Evolutionary conservation across 2,797 vertebrate genomes (phyloP).

Genomic region (Dicrostonyx torquatus): DNA sequence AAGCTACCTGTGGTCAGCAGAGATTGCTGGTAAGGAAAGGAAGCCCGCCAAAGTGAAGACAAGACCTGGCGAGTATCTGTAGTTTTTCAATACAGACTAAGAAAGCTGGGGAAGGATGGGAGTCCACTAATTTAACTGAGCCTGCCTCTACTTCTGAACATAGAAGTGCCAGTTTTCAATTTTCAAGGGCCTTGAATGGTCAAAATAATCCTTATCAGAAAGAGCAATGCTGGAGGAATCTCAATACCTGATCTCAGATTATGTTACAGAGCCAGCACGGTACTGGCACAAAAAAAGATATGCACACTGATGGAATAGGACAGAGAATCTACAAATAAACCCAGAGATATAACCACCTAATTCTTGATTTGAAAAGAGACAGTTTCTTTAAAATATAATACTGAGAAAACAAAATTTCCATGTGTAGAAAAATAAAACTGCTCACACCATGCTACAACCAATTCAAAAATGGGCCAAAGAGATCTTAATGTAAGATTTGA

Average conservation of each 20-base stretch:
- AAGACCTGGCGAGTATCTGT: background rate
- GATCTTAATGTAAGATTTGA: background rate
- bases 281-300: background rate
- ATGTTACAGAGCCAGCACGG: background rate
- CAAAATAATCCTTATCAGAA: background rate
- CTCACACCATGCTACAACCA: background rate
- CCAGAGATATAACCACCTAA: background rate
- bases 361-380: background rate
- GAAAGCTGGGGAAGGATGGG: background rate
- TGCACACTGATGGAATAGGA: background rate
- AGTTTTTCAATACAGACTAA: background rate
- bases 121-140: background rate
- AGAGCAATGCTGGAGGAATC: background rate
- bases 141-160: background rate
- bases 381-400: background rate
- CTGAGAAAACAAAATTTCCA: background rate
- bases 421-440: background rate
- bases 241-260: background rate
- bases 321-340: background rate
- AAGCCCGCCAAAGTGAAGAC: background rate
- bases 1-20: background rate
- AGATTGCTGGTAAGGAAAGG: background rate
- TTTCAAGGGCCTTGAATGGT: background rate
- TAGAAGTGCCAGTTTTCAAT: background rate
- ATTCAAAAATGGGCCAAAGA: background rate